Percentiles rank a stretch among this genome's conserved stretches.
Conservation (phyloP, 2,113 vertebrate species). For the Lamprologus ornatipinnis region DNA sequence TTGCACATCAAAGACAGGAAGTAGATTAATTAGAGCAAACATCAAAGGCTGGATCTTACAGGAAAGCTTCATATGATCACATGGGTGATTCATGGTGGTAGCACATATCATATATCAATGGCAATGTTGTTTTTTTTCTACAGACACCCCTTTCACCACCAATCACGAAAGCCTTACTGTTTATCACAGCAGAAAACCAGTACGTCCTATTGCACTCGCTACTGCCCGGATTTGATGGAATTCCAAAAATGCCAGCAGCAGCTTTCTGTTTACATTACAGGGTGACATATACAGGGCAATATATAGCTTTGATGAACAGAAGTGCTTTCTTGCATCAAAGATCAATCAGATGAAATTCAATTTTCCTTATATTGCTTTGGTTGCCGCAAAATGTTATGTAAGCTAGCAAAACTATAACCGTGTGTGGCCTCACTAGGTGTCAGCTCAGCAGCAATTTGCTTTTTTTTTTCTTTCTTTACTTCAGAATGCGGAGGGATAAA, state of each 20-base stretch:
- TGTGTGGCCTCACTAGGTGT: constrained; percentile 57
- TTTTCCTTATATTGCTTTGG: constrained; percentile 18
- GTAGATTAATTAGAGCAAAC: constrained; percentile 28
- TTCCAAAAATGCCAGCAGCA: neutral
- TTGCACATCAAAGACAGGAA: constrained; percentile 17
- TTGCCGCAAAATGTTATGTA: constrained; percentile 47
- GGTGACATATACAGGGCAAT: neutral
- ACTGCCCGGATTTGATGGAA: neutral
- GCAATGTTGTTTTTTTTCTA: neutral
- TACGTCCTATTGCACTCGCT: neutral
- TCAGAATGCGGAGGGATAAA: neutral
- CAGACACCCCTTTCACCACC: neutral
- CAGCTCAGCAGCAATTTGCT: constrained; percentile 9
- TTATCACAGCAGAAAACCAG: neutral
- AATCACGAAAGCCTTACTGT: neutral
- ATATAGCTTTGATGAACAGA: neutral
- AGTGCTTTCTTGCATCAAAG: constrained; percentile 31
- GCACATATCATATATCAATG: neutral
- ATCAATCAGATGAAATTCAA: constrained; percentile 50
- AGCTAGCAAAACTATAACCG: constrained; percentile 59
- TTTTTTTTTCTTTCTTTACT: neutral
- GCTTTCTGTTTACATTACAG: neutral
- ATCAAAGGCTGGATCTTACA: constrained; percentile 19
- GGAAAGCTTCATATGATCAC: neutral
- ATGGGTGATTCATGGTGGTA: neutral